Evolutionary conservation across 2,888 invertebrate genomes (phyloP), one percentile per base, ranked within the genome.

Genomic region (Parascotia fuliginaria): DNA sequence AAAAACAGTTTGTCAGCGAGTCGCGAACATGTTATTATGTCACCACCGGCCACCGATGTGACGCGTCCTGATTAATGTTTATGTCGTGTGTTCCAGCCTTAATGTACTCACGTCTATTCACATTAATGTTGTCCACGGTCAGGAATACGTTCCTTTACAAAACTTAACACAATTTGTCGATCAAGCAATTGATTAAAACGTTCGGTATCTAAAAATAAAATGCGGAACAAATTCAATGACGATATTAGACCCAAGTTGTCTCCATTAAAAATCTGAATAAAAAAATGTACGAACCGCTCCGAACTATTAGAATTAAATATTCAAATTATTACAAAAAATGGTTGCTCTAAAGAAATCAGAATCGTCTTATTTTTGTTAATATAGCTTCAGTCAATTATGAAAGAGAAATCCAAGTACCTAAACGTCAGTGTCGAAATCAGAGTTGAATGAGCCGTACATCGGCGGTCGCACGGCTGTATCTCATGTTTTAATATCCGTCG

Each of bases 401-500:
- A 56, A 65, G 71, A 60, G 65, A 70, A 69, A 74, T 70, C 65
- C 70, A 66, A 67, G 75, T 68, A n/a, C n/a, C n/a, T n/a, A 72
- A 75, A 73, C 70, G 73, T 70, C 73, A 73, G 54, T 72, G 72
- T 70, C 58, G 72, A 76, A 78, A 79, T 78, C 73, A 59, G 65
- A 81, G 80, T 79, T 80, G 85, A 85, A 86, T 83, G 85, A 84
- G 85, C 79, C 77, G 77, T 83, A 75, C 74, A 73, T 77, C 75
- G 77, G 73, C 79, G 79, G 83, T 80, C 82, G 78, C 81, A 79
- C 81, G 84, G 69, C 77, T 81, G 75, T 91, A 87, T 89, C 83
- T 90, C 88, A 89, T 81, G 63, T 81, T 86, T 89, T 90, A 87
- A 88, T 86, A 80, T 73, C 71, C 75, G 84, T 79, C 90, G 90